Conservation (phyloP, 2,797 vertebrate species). For the Hylomyscus alleni region DNA sequence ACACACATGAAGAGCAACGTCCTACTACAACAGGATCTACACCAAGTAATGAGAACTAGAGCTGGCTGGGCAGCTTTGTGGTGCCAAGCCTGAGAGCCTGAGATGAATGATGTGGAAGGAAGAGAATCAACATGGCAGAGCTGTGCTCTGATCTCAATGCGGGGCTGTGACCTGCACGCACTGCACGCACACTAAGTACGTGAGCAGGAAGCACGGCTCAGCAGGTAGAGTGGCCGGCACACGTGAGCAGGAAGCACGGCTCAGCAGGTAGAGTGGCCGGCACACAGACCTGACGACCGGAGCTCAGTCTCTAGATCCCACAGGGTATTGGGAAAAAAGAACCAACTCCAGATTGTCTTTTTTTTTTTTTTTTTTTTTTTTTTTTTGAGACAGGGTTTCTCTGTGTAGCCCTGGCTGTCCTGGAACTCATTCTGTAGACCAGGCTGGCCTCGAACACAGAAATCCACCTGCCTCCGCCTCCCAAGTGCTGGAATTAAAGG, state of each 20-base stretch:
- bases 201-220: neutral
- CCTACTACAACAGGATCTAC: constrained; percentile 28
- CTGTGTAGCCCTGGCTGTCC: too few species aligned
- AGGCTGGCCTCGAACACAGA: too few species aligned
- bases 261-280: neutral
- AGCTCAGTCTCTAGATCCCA: neutral
- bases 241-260: neutral
- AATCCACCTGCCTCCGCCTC: too few species aligned
- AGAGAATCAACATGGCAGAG: neutral
- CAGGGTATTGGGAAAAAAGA: neutral
- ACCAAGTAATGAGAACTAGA: neutral
- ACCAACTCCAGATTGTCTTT: neutral
- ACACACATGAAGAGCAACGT: neutral
- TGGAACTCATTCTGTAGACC: too few species aligned
- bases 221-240: neutral
- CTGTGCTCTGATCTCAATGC: neutral
- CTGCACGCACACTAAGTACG: neutral
- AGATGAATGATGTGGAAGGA: neutral
- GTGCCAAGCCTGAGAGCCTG: neutral
- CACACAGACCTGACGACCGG: neutral
- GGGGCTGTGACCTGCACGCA: neutral
- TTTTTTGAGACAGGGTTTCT: too few species aligned
- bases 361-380: too few species aligned
- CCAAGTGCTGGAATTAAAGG: too few species aligned
- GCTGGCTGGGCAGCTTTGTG: neutral